Percentiles rank a stretch among this genome's conserved stretches.
phyloP scores from a whole-genome alignment of 2,113 vertebrate species.

The Pleuronectes platessa region DNA sequence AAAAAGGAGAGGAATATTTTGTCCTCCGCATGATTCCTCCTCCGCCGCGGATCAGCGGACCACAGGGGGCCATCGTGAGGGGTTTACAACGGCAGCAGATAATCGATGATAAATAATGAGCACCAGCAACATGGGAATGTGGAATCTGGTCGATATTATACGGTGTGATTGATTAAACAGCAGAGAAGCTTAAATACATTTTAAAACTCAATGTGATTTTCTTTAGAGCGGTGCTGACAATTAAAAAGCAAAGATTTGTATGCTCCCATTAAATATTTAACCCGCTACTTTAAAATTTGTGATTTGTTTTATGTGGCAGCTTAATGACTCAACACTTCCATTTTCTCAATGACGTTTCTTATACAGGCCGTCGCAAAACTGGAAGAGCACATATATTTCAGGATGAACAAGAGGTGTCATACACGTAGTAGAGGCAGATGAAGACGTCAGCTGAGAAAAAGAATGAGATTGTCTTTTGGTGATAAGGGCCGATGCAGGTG shows the following conservation, averaged over 20 bases:
- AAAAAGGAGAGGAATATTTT: conserved; percentile 13
- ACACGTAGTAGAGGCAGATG: no score
- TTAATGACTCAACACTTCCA: no score
- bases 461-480: no score
- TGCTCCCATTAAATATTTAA: no score
- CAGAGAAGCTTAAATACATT: neutral
- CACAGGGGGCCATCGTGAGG: neutral
- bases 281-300: no score
- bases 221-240: neutral
- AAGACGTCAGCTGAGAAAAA: no score
- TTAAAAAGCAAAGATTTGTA: neutral
- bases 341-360: no score
- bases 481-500: no score
- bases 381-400: no score
- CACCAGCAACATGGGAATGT: neutral
- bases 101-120: conserved; percentile 34
- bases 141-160: neutral
- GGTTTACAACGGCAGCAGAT: neutral
- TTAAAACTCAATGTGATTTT: neutral
- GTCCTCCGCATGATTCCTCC: conserved; percentile 22
- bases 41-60: conserved; percentile 4
- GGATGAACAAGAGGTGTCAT: no score
- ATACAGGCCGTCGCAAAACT: no score
- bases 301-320: no score
- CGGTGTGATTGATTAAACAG: neutral